These are phyloP conservation scores for Gymnobelideus leadbeateri DNA, from an alignment of 2,113 vertebrate species.

Conservation along the genomic window DNA sequence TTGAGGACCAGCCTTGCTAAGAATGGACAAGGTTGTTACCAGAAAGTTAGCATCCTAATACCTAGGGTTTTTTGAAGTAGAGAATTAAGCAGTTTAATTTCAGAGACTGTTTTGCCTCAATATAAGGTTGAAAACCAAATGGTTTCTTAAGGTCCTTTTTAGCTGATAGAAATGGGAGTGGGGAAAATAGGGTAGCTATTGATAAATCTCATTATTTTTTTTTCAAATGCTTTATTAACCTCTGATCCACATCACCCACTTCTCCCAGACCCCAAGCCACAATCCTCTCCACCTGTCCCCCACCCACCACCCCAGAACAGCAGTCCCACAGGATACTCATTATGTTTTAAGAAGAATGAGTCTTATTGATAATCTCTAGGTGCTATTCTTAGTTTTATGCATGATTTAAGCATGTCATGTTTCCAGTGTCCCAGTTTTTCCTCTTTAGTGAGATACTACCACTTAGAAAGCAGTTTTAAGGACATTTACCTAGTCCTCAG, in stretches of 20 bases:
- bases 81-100: background rate
- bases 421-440: background rate
- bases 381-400: background rate
- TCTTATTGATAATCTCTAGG: background rate
- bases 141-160: background rate
- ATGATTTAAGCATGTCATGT: background rate
- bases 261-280: no score
- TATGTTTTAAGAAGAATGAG: background rate
- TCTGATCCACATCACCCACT: no score
- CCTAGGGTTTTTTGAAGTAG: background rate
- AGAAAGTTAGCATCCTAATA: background rate
- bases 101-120: background rate
- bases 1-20: background rate
- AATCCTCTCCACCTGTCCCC: no score
- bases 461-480: slow-evolving; percentile 34
- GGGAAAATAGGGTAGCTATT: background rate
- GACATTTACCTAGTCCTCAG: slow-evolving; percentile 11
- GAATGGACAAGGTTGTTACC: background rate
- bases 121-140: background rate
- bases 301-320: no score
- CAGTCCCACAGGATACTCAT: no score
- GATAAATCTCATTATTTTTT: background rate
- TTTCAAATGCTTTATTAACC: no score
- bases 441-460: slow-evolving; percentile 16
- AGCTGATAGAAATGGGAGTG: background rate